Evolutionary conservation across 2,797 vertebrate genomes (phyloP).

Genomic region (Linurgus olivaceus): DNA sequence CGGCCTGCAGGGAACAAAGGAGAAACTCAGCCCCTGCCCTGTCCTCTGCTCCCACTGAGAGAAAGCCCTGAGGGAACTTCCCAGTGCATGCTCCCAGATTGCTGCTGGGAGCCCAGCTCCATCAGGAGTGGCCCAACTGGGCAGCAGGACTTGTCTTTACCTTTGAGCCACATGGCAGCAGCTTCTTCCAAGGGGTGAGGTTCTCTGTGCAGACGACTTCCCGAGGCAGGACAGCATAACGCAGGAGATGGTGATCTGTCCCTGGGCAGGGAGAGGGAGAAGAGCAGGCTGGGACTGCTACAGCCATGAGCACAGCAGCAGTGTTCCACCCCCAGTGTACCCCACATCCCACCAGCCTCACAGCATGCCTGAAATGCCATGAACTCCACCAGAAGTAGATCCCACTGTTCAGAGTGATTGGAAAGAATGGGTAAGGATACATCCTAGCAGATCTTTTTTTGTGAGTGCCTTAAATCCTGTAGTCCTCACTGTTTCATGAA

Average conservation of each 20-base stretch:
- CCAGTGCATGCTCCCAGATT: accelerated
- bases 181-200: conserved; percentile 98
- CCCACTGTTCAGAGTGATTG: neutral
- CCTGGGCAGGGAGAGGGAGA: conserved; percentile 68
- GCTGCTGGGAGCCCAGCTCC: neutral
- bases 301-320: neutral
- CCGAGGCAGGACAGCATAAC: conserved; percentile 91
- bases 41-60: neutral
- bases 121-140: accelerated
- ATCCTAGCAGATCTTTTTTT: neutral
- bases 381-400: neutral
- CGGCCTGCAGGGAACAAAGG: conserved; percentile 78
- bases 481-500: neutral
- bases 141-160: conserved; percentile 61
- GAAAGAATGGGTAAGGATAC: neutral
- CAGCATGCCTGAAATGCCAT: accelerated
- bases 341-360: neutral
- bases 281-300: neutral
- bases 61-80: neutral
- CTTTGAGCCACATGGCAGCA: conserved; percentile 95
- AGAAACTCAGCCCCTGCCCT: neutral
- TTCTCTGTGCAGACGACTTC: conserved; percentile 98
- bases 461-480: neutral
- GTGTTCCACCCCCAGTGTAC: neutral
- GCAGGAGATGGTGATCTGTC: conserved; percentile 88